Evolutionary conservation across 2,888 invertebrate species (phyloP), one percentile per base, ranked within the genome.

Genomic region (Sthenelais limicola): DNA sequence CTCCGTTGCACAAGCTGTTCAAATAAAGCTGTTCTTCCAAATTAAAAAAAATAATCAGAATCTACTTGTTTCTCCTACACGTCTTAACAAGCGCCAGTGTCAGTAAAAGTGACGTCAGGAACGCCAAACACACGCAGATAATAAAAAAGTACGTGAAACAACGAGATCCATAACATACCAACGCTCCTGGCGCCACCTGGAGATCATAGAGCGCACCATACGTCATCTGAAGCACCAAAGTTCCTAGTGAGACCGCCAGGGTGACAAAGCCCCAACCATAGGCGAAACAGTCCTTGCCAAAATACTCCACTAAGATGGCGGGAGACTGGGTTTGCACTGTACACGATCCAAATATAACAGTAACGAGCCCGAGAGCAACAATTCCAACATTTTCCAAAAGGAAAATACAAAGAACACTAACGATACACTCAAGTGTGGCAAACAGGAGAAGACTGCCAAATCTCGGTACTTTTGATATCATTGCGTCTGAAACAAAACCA

Each of bases 281-380:
- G 24, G 62, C 21, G 26, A 62, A 62, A 21, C 38, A 62, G 35
- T 62, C 62, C 21, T 62, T 62, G 18, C 62, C 62, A 21, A 62
- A 62, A n/a, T 35, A 38, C 62, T 62, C 62, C 35, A 62, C 62
- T 28, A 62, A 38, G 62, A 62, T 62, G 38, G 62, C 62, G 35
- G 62, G 62, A 1, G 62, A 62, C 38, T 62, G 62, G 3, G 62
- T 62, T 26, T 62, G 62, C 1, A 62, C 62, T 24, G 38, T 62
- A 24, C 62, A 62, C 2, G 62, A 62, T 5, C 62, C 62, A 35
- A 62, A 62, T 1, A 62, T 35, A 9, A 24, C 62, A 1, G 43
- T 7, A 35, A 62, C 38, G 38, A 62, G 62, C 38, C 62, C 62
- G n/a, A 21, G 24, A 21, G 62, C 43, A 15, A 62, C 43, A 4